These are phyloP conservation scores for Mystacides longicornis DNA, from an alignment of 2,888 invertebrate genomes.

Conservation along the genomic window DNA sequence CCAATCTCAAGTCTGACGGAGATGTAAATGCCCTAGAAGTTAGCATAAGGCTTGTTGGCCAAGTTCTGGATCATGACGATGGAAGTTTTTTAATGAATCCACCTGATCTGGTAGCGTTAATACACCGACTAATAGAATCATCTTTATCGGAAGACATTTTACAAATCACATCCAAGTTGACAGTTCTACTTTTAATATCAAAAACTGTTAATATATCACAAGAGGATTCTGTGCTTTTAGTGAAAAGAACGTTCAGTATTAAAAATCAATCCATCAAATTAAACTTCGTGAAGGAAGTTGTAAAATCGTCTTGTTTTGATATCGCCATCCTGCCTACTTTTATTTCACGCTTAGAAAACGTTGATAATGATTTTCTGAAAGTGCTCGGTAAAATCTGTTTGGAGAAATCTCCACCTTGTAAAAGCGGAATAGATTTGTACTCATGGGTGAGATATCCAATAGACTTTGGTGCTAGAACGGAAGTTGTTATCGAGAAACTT, in stretches of 20 bases:
- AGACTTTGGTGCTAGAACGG: constrained; percentile 45
- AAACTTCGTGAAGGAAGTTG: constrained; percentile 58
- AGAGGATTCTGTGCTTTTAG: constrained; percentile 63
- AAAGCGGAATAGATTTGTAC: constrained; percentile 51
- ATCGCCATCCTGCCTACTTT: constrained; percentile 62
- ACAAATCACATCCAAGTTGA: constrained; percentile 48
- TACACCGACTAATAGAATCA: constrained; percentile 46
- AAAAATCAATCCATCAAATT: constrained; percentile 51
- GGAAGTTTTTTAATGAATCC: constrained; percentile 58
- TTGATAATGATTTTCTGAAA: constrained; percentile 49
- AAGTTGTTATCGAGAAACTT: constrained; percentile 39
- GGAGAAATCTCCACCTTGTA: constrained; percentile 56
- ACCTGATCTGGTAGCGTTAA: constrained; percentile 49
- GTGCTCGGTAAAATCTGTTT: constrained; percentile 60
- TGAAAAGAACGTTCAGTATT: constrained; percentile 54
- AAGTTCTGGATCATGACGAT: constrained; percentile 54
- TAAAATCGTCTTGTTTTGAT: constrained; percentile 63
- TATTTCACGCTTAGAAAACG: constrained; percentile 50
- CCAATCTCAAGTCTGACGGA: constrained; percentile 25
- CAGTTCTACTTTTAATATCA: constrained; percentile 53
- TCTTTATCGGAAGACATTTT: constrained; percentile 43
- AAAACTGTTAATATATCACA: constrained; percentile 59
- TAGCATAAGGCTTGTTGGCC: constrained; percentile 52
- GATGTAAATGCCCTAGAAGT: constrained; percentile 35
- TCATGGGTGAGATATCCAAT: constrained; percentile 63